phyloP scores from a whole-genome alignment of 2,797 vertebrate genomes.

The Apogon talboti region DNA sequence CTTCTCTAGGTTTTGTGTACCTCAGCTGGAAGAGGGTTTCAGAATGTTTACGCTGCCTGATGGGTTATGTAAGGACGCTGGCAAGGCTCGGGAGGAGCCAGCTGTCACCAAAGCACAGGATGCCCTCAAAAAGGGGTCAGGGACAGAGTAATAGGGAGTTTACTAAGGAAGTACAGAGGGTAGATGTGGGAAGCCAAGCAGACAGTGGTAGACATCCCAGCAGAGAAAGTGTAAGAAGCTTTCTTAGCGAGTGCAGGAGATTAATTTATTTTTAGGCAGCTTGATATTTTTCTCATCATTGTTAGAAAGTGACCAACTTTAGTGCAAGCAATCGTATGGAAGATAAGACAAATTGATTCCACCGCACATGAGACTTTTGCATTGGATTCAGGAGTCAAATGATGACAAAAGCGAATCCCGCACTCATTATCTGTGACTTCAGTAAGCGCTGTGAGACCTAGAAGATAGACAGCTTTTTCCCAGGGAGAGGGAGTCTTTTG shows the following conservation, averaged over 20 bases:
- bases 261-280: conserved; percentile 56
- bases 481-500: conserved; percentile 26
- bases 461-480: conserved; percentile 13
- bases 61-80: conserved; percentile 68
- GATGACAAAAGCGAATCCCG: not conserved
- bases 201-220: conserved; percentile 31
- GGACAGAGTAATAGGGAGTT: conserved; percentile 30
- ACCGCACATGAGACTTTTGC: conserved; percentile 4
- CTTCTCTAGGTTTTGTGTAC: not conserved
- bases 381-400: conserved; percentile 9
- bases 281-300: conserved; percentile 37
- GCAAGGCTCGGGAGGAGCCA: conserved; percentile 60
- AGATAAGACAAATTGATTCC: conserved; percentile 30
- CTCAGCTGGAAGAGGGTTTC: conserved; percentile 40
- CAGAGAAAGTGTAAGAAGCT: conserved; percentile 48
- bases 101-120: conserved; percentile 63
- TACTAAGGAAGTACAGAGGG: conserved; percentile 32
- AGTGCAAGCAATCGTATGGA: conserved; percentile 14
- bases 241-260: conserved; percentile 48
- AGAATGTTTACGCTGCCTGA: conserved; percentile 51
- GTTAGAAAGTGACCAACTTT: conserved; percentile 19
- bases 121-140: conserved; percentile 39
- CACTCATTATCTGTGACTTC: conserved; percentile 13
- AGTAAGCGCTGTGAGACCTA: not conserved
- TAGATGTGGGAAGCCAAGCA: conserved; percentile 30